Conservation (phyloP, 2,888 invertebrate genomes). For the Phyto melanocephala region DNA sequence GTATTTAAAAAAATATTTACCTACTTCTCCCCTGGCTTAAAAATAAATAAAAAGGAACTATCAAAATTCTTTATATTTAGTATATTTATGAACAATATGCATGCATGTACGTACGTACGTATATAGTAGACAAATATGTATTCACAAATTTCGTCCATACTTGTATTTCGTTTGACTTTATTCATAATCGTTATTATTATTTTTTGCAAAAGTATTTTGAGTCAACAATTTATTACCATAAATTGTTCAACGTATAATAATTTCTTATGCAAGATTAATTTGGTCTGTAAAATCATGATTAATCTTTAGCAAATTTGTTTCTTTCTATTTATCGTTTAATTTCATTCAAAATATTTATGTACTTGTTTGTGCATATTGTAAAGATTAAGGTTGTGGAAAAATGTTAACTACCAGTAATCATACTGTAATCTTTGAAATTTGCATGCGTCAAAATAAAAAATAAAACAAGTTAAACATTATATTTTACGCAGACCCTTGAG, state of each 20-base stretch:
- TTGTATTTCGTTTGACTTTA: background rate
- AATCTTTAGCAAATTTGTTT: slow-evolving; percentile 60
- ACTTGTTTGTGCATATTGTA: slow-evolving; percentile 1
- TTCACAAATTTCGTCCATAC: background rate
- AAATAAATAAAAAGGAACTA: too few species aligned
- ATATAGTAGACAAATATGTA: too few species aligned
- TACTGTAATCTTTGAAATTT: slow-evolving; percentile 76
- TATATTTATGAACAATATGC: too few species aligned
- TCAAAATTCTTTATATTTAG: too few species aligned
- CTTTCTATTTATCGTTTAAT: slow-evolving; percentile 47
- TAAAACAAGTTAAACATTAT: slow-evolving; percentile 55
- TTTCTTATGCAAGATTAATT: slow-evolving; percentile 64
- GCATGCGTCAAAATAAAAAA: slow-evolving; percentile 72
- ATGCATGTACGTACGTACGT: too few species aligned
- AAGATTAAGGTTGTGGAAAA: slow-evolving; percentile 1
- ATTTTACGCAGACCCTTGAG: slow-evolving; percentile 69
- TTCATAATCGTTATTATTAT: background rate
- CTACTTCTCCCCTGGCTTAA: too few species aligned
- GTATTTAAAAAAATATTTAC: too few species aligned
- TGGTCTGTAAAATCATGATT: slow-evolving; percentile 56
- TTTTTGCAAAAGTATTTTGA: background rate
- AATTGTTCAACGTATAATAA: slow-evolving; percentile 59
- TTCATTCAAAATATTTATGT: slow-evolving; percentile 24
- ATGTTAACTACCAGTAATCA: slow-evolving; percentile 74
- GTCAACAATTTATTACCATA: slow-evolving; percentile 55